Percentiles rank a stretch among this genome's conserved stretches.
Conservation (phyloP, 2,797 vertebrate species). For the Perodicticus potto region DNA sequence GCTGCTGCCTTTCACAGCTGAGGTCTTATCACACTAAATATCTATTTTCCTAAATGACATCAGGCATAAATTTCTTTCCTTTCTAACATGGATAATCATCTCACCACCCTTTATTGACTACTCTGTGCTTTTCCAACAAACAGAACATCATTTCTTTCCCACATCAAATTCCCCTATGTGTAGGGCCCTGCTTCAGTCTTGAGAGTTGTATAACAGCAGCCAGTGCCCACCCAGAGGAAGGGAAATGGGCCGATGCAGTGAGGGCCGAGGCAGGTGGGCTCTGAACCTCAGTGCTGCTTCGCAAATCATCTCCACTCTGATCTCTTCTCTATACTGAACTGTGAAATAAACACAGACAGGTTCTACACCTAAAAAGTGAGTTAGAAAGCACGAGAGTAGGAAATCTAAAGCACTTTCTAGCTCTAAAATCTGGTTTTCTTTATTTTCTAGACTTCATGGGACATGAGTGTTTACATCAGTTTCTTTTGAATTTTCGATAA, state of each 20-base stretch:
- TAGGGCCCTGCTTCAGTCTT: background rate
- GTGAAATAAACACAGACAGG: background rate
- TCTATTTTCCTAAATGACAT: slow-evolving; percentile 10
- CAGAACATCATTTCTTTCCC: background rate
- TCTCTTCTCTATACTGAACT: background rate
- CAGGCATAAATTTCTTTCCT: background rate
- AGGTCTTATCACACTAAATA: background rate
- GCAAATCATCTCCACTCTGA: background rate
- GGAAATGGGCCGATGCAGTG: background rate
- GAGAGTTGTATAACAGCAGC: background rate
- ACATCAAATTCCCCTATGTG: background rate
- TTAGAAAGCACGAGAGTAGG: background rate
- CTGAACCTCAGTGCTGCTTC: background rate
- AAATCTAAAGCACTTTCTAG: background rate
- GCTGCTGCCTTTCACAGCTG: background rate
- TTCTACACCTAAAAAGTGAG: background rate
- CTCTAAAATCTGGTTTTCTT: background rate
- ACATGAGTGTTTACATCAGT: background rate
- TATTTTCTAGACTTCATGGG: background rate
- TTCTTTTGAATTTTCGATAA: slow-evolving; percentile 1
- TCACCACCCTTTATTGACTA: background rate
- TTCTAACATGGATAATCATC: background rate
- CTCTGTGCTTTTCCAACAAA: background rate
- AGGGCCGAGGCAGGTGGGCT: background rate
- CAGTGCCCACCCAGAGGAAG: rapidly evolving